Conservation (phyloP, 2,113 vertebrate genomes). For the Haemorhous mexicanus region DNA sequence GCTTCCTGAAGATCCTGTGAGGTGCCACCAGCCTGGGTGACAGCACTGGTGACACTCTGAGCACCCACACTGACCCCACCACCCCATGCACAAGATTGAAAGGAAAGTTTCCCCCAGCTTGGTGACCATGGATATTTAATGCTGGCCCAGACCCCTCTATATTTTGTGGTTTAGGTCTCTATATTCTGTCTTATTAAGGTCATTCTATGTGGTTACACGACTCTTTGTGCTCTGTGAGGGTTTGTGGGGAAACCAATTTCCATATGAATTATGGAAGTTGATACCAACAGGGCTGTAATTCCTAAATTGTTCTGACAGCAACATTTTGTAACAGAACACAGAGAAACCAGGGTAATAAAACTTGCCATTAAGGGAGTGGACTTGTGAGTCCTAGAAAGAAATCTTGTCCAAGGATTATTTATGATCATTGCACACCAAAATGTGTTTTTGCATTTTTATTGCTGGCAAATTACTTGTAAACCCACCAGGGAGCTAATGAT, state of each 20-base stretch:
- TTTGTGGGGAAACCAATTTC: neutral
- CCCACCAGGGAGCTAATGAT: conserved; percentile 35
- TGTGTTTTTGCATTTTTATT: conserved; percentile 59
- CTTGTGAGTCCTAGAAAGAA: conserved; percentile 22
- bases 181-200: neutral
- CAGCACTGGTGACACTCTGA: neutral
- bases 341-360: conserved; percentile 33
- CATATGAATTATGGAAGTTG: neutral
- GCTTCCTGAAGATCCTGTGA: neutral
- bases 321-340: conserved; percentile 7
- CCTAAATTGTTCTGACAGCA: neutral
- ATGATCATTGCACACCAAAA: conserved; percentile 45
- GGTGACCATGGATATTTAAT: neutral
- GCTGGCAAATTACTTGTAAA: conserved; percentile 56
- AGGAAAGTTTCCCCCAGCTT: accelerated
- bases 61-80: neutral
- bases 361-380: conserved; percentile 11
- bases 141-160: neutral
- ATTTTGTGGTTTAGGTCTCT: neutral
- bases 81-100: neutral
- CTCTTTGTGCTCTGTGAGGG: neutral
- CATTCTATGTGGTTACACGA: neutral
- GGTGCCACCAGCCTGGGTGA: neutral
- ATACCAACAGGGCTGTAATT: conserved; percentile 1
- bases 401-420: conserved; percentile 54